Percentiles rank a stretch among this genome's conserved stretches.
These are phyloP conservation scores for Alligator sinensis DNA, from an alignment of 2,113 vertebrate genomes.

Conservation along the genomic window DNA sequence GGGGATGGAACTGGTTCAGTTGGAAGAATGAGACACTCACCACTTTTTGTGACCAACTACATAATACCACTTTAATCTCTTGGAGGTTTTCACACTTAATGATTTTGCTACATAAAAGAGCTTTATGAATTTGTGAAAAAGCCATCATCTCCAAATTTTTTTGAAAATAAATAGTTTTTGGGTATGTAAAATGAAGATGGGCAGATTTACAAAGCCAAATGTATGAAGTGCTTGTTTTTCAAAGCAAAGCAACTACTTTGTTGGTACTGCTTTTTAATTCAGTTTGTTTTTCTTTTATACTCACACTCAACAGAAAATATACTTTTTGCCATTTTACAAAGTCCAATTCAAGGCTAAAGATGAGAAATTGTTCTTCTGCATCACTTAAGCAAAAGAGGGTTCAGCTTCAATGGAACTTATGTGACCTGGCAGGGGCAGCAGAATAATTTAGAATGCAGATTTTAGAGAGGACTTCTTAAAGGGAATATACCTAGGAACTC, in stretches of 20 bases:
- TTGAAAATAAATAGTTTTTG: neutral
- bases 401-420: constrained; percentile 36
- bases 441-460: constrained; percentile 64
- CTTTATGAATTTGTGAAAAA: neutral
- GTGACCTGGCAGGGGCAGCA: neutral
- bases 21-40: neutral
- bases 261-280: neutral
- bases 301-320: neutral
- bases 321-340: constrained; percentile 2
- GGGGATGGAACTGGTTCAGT: neutral
- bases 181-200: neutral
- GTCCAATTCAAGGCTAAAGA: neutral
- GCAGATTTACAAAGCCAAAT: neutral
- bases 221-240: neutral
- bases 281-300: neutral
- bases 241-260: neutral
- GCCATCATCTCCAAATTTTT: neutral
- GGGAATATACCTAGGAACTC: constrained; percentile 56
- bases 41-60: neutral
- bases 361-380: constrained; percentile 5
- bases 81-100: neutral
- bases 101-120: neutral
- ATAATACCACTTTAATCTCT: neutral
- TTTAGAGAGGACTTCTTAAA: constrained; percentile 49
- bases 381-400: constrained; percentile 47